Evolutionary conservation across 2,888 invertebrate genomes (phyloP).

Genomic region (Phaedon cochleariae): DNA sequence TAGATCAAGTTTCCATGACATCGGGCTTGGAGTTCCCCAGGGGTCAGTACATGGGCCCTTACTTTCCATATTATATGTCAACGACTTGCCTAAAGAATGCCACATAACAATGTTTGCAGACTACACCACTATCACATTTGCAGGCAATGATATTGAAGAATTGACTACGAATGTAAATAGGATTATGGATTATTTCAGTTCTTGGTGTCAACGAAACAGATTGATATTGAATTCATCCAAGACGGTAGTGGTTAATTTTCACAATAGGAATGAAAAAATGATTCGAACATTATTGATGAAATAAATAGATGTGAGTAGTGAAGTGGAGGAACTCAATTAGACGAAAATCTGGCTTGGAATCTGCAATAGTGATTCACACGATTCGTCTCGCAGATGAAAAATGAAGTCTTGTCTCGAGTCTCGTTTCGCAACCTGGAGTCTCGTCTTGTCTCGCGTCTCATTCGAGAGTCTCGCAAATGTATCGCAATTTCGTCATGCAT

Average conservation of each 20-base stretch:
- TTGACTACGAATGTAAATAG: background rate
- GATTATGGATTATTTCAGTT: background rate
- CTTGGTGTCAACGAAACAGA: slow-evolving; percentile 3
- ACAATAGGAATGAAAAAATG: background rate
- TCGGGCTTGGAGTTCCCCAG: background rate
- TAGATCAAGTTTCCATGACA: too few species aligned
- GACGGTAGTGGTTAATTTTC: background rate
- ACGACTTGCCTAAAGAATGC: background rate
- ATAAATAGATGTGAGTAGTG: too few species aligned
- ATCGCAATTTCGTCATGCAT: too few species aligned
- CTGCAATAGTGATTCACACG: too few species aligned
- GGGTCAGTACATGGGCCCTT: slow-evolving; percentile 1
- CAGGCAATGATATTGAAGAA: background rate
- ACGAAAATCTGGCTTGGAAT: too few species aligned
- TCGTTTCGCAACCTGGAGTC: too few species aligned
- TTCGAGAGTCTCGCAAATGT: too few species aligned
- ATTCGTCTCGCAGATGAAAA: too few species aligned
- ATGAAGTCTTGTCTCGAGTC: too few species aligned
- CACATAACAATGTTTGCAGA: background rate
- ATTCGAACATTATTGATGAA: too few species aligned
- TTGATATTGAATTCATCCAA: background rate
- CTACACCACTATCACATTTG: background rate
- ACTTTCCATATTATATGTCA: background rate
- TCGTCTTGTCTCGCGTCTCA: too few species aligned
- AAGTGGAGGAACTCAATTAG: too few species aligned